phyloP scores from a whole-genome alignment of 2,797 vertebrate genomes.

The Myotis vivesi region DNA sequence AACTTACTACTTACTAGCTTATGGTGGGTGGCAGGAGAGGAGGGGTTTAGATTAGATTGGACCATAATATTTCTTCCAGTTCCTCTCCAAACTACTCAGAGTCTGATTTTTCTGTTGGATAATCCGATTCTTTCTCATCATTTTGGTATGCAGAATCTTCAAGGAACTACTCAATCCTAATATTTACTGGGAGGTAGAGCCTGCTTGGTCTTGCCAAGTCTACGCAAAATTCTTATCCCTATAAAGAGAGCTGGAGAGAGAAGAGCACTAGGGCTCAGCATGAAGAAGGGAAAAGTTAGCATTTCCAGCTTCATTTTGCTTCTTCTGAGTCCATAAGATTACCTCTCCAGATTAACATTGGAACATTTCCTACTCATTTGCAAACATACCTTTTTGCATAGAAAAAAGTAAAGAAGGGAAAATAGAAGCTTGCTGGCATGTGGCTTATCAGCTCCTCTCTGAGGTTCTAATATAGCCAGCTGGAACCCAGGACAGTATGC shows the following conservation, averaged over 20 bases:
- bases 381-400: neutral
- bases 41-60: neutral
- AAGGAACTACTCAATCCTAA: neutral
- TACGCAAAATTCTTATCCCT: neutral
- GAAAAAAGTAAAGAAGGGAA: neutral
- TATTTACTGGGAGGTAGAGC: neutral
- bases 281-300: neutral
- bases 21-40: fast-evolving
- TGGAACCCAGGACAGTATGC: neutral
- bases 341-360: neutral
- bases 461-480: neutral
- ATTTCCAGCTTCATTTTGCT: neutral
- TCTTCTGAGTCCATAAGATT: neutral
- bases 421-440: neutral
- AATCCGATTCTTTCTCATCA: neutral
- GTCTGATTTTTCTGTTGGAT: neutral
- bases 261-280: neutral
- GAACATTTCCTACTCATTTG: neutral
- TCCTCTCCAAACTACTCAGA: neutral
- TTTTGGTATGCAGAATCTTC: neutral
- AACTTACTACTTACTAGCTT: neutral
- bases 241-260: neutral
- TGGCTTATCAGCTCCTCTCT: neutral
- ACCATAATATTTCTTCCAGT: neutral
- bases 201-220: neutral